Conservation (phyloP, 2,113 vertebrate species). For the Phasianus colchicus region DNA sequence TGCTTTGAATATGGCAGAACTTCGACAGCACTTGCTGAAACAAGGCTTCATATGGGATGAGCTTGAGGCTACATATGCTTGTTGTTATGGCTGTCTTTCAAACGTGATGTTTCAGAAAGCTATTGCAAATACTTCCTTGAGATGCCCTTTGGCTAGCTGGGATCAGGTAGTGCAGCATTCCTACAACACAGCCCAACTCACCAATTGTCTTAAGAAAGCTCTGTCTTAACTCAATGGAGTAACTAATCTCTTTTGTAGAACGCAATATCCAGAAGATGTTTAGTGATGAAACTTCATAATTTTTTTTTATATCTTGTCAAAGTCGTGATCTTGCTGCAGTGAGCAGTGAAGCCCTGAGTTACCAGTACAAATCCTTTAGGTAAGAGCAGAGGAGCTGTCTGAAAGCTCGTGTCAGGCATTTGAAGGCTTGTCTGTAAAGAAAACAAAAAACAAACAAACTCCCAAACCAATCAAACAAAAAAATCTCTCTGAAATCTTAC, state of each 20-base stretch:
- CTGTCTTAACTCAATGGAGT: not conserved
- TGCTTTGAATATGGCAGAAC: not conserved
- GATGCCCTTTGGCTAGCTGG: not conserved
- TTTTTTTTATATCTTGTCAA: not conserved
- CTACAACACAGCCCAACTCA: not conserved
- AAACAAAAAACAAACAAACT: not conserved
- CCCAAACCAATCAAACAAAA: not conserved
- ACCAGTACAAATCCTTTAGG: not conserved
- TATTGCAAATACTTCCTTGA: not conserved
- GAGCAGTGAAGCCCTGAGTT: not conserved
- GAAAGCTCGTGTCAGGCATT: not conserved
- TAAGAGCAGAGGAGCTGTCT: not conserved
- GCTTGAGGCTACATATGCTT: not conserved
- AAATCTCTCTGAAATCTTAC: not conserved
- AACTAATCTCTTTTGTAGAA: not conserved
- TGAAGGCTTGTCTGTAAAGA: not conserved
- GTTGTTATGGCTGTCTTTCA: not conserved
- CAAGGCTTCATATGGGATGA: not conserved
- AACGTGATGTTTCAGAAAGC: not conserved
- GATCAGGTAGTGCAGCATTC: not conserved
- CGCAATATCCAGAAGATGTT: rapidly evolving
- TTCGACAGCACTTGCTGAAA: not conserved
- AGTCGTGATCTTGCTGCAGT: not conserved
- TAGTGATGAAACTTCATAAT: not conserved
- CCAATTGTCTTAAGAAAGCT: not conserved